These are phyloP conservation scores for Simalia tracyae DNA, from an alignment of 2,797 vertebrate genomes.

Conservation along the genomic window DNA sequence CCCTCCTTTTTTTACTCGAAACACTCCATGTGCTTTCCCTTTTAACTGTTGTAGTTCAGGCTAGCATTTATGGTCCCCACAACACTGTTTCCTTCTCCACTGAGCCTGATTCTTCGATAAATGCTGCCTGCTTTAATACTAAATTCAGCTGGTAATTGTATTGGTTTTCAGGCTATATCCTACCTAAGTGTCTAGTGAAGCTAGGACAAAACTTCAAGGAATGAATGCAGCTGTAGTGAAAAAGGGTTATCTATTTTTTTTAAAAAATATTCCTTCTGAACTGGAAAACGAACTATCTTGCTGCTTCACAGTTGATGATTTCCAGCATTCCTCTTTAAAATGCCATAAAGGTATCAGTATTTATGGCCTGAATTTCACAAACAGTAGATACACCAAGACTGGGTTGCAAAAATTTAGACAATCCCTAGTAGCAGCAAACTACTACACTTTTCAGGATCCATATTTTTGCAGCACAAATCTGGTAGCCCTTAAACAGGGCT, in stretches of 20 bases:
- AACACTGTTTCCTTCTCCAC: neutral
- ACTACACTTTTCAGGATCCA: neutral
- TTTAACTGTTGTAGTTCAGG: neutral
- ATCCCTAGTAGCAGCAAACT: neutral
- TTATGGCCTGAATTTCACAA: neutral
- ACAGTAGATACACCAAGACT: neutral
- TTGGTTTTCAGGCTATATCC: neutral
- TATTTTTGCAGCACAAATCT: neutral
- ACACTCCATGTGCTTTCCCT: neutral
- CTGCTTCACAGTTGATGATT: neutral
- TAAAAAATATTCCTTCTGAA: neutral
- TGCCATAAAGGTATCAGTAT: slow-evolving; percentile 3
- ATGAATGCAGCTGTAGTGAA: neutral
- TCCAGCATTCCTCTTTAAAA: slow-evolving; percentile 1
- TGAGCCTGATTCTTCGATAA: neutral
- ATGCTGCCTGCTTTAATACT: neutral
- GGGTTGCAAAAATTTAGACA: neutral
- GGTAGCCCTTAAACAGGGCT: neutral
- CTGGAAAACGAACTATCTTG: neutral
- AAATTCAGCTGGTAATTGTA: neutral
- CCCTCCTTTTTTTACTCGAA: neutral
- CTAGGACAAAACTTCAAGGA: neutral
- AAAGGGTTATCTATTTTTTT: neutral
- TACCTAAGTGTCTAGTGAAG: neutral
- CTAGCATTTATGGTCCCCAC: neutral